phyloP scores from a whole-genome alignment of 1,140 invertebrate species.

The Drosophila ohnishii region DNA sequence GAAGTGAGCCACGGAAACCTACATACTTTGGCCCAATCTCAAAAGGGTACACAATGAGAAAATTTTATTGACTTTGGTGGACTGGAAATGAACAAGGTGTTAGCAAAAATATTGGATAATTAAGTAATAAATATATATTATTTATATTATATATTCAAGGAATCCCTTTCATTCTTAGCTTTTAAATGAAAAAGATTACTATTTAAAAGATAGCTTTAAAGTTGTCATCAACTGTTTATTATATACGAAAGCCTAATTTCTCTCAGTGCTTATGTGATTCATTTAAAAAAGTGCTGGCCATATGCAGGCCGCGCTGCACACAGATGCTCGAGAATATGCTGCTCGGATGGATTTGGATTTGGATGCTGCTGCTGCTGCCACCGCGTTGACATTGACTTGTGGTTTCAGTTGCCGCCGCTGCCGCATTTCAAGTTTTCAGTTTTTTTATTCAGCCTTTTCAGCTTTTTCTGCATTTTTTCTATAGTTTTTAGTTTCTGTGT shows the following conservation, averaged over 20 bases:
- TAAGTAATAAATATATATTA: too few species aligned
- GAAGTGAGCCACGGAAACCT: conserved; percentile 54
- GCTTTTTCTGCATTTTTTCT: conserved; percentile 27
- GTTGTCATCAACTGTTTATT: not conserved
- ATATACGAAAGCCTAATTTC: not conserved
- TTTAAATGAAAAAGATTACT: too few species aligned
- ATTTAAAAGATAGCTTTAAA: too few species aligned
- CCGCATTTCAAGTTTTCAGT: conserved; percentile 57
- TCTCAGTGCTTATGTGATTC: conserved; percentile 35
- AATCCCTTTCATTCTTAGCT: too few species aligned
- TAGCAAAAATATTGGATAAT: not conserved
- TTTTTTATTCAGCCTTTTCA: conserved; percentile 25
- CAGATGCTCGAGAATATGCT: conserved; percentile 34
- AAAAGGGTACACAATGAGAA: conserved; percentile 13
- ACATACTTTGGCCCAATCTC: conserved; percentile 43
- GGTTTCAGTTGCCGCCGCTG: conserved; percentile 67
- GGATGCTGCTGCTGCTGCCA: conserved; percentile 64
- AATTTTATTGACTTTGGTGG: not conserved
- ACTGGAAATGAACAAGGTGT: not conserved
- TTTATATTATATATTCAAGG: too few species aligned
- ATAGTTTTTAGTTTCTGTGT: conserved; percentile 47
- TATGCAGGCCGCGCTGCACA: conserved; percentile 31
- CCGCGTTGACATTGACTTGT: conserved; percentile 77
- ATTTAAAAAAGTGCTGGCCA: conserved; percentile 52
- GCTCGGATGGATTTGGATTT: conserved; percentile 23